Evolutionary conservation across 2,797 vertebrate species (phyloP).

Genomic region (Mionectes olivaceus): DNA sequence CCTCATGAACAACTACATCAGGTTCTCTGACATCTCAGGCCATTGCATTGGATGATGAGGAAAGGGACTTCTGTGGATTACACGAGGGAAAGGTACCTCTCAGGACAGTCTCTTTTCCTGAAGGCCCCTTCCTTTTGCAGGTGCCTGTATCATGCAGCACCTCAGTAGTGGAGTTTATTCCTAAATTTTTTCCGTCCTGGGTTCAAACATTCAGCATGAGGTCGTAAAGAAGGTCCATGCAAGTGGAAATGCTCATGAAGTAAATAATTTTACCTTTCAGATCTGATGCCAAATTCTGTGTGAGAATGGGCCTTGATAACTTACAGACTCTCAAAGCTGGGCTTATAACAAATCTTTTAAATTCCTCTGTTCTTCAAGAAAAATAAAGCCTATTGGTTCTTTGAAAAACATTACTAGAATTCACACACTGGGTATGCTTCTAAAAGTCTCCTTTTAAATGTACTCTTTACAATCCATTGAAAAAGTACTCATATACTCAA

Average conservation of each 20-base stretch:
- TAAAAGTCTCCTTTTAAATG: slow-evolving; percentile 5
- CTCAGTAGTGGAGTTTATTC: neutral
- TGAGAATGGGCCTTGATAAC: neutral
- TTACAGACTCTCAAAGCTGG: neutral
- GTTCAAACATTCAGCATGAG: neutral
- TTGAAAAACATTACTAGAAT: neutral
- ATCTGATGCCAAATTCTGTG: neutral
- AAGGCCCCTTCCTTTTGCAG: neutral
- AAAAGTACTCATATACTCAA: slow-evolving; percentile 19
- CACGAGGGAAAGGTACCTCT: neutral
- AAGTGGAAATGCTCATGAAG: neutral
- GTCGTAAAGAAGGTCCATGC: neutral
- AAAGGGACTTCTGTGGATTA: neutral
- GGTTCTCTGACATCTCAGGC: neutral
- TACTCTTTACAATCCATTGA: neutral
- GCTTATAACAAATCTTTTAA: neutral
- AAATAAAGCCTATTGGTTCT: neutral
- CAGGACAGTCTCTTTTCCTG: neutral
- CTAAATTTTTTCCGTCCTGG: neutral
- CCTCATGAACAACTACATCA: neutral
- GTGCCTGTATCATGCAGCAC: neutral
- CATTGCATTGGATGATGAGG: fast-evolving
- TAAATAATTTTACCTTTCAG: neutral
- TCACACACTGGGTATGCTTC: neutral
- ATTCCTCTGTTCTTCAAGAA: neutral